Percentiles rank a stretch among this genome's conserved stretches.
Evolutionary conservation across 2,113 vertebrate genomes (phyloP).

Genomic region (Corythaixoides concolor): DNA sequence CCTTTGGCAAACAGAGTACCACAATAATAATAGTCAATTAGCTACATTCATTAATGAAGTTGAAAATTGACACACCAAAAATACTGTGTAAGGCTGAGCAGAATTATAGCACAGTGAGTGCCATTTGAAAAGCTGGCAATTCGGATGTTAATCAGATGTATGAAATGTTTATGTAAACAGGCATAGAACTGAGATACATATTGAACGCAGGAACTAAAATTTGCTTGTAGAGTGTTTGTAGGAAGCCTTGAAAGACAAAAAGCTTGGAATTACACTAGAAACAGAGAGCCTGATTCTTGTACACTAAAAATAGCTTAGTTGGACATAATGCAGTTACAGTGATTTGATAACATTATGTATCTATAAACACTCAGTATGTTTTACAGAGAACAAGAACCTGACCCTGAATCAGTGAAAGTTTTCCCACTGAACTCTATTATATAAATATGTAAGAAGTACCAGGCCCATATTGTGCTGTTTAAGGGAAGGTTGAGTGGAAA

Average conservation of each 20-base stretch:
- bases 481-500: background rate
- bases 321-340: background rate
- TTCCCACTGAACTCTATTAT: background rate
- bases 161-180: conserved; percentile 18
- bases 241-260: background rate
- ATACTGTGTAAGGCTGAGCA: background rate
- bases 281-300: background rate
- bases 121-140: background rate
- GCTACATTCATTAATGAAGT: conserved; percentile 33
- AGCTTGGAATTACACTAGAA: background rate
- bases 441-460: background rate
- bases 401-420: background rate
- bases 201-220: background rate
- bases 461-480: background rate
- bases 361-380: too few species aligned
- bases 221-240: background rate
- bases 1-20: conserved; percentile 13
- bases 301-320: background rate
- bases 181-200: background rate
- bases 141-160: background rate
- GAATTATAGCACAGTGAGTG: background rate
- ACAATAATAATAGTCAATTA: conserved; percentile 17
- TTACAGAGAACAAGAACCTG: background rate
- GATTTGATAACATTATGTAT: too few species aligned
- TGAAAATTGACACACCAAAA: conserved; percentile 17